A percentile compares a stretch with the other conserved stretches of the same genome.
Evolutionary conservation across 2,888 invertebrate species (phyloP).

Genomic region (Diploptera punctata): DNA sequence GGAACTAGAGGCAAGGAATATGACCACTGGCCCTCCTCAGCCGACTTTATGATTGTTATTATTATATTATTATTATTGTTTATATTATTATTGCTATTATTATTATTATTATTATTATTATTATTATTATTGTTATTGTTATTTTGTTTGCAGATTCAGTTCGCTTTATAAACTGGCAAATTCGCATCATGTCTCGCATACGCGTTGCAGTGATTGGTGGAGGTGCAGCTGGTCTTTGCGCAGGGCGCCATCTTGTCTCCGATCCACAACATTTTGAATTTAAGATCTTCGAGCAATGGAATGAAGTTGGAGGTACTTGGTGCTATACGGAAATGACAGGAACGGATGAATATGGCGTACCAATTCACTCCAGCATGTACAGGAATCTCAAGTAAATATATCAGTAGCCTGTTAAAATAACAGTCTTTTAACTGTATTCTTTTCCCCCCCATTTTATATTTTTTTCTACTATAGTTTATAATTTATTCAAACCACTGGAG

Average conservation of each 20-base stretch:
- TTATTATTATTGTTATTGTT: no score
- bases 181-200: conserved; percentile 45
- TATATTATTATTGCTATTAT: no score
- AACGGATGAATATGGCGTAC: conserved; percentile 68
- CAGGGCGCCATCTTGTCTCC: conserved; percentile 65
- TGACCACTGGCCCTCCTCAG: no score
- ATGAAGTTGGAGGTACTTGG: conserved; percentile 81
- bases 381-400: conserved; percentile 68
- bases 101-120: no score
- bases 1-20: no score
- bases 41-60: no score
- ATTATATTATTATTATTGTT: no score
- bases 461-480: no score
- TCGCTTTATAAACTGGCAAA: background rate
- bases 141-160: background rate
- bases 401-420: background rate
- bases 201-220: conserved; percentile 74
- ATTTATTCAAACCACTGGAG: no score
- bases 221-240: conserved; percentile 75
- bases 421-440: no score
- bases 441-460: no score
- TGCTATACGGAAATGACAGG: conserved; percentile 71
- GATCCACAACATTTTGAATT: conserved; percentile 58
- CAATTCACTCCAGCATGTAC: conserved; percentile 83
- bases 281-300: conserved; percentile 72